These are phyloP conservation scores for Eulemur macaco DNA, from an alignment of 2,113 vertebrate genomes.

Conservation along the genomic window DNA sequence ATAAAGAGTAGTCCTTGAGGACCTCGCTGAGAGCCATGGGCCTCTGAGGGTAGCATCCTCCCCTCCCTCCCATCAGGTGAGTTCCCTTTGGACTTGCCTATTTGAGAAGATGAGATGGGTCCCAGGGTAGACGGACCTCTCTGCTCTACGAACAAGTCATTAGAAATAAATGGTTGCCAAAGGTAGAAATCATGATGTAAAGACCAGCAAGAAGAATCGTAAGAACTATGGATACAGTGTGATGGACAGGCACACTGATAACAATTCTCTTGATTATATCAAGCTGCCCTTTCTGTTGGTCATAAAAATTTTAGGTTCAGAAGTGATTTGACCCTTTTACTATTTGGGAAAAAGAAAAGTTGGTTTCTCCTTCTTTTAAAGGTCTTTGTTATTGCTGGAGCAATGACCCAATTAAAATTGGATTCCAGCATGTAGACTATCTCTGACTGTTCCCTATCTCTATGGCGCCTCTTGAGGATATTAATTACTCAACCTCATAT, in stretches of 20 bases:
- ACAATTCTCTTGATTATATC: neutral
- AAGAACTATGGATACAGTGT: neutral
- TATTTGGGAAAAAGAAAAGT: neutral
- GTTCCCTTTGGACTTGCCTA: neutral
- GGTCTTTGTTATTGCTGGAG: neutral
- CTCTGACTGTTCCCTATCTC: neutral
- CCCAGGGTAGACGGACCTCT: neutral
- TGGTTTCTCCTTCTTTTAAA: constrained; percentile 29
- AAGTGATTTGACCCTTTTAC: neutral
- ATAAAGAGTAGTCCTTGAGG: neutral
- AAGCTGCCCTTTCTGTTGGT: neutral
- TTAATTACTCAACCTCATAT: constrained; percentile 43
- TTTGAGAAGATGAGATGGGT: neutral
- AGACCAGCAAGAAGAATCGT: neutral
- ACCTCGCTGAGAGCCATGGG: neutral
- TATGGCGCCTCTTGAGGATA: neutral
- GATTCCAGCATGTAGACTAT: neutral
- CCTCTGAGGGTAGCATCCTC: neutral
- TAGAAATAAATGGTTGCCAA: neutral
- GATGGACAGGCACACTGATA: neutral
- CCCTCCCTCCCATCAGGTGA: neutral
- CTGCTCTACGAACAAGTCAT: neutral
- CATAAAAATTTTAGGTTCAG: constrained; percentile 27
- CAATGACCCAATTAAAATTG: constrained; percentile 50
- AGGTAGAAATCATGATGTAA: neutral